Base-by-base conservation (phyloP, 1,140 invertebrate genomes). In the Trachymyrmex cornetzi region DNA sequence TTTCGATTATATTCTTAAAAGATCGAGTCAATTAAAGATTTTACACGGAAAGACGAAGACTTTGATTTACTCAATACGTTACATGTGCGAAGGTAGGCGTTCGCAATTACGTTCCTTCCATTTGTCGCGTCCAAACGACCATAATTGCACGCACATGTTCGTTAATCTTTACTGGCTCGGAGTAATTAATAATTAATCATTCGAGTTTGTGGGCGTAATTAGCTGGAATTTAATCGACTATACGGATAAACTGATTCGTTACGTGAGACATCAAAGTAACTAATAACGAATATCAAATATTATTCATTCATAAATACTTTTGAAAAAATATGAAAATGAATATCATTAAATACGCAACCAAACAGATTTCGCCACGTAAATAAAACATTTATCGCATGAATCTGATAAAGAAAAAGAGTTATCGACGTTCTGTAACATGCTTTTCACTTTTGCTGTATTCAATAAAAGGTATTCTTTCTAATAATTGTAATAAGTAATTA, bases 181-280 rank as follows among this genome's bases (percentile, higher is more conserved):
- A 12, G 38, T 72, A 59, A 82, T 82, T 82, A 72, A 72, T 69
- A 74, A 74, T 74, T 74, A 75, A 84, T 74, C 55, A 12, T 50
- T 74, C n/a, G 14, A 57, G 69, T 34, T 75, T 75, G 57, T 30
- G 38, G 67, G 27, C 27, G n/a, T 63, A 61, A 74, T 84, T 64
- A 57, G 44, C 4, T 16, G 66, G 9, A 72, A 74, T 82, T 48
- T 48, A 59, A 48, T 55, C 38, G 24, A 48, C 19, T 59, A 19
- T 55, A 14, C 22, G 22, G 66, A 59, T 72, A 57, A 82, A 72
- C 55, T 11, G 16, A 59, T 44, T 34, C n/a, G 30, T 38, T 55
- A 34, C 48, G 30, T 11, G 50, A 34, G 38, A 59, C 22, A 19
- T 11, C 16, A 50, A 74, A 34, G 24, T 48, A 6, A 14, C 50